Evolutionary conservation across 2,888 invertebrate species (phyloP).

Genomic region (Anagyrus pseudococci): DNA sequence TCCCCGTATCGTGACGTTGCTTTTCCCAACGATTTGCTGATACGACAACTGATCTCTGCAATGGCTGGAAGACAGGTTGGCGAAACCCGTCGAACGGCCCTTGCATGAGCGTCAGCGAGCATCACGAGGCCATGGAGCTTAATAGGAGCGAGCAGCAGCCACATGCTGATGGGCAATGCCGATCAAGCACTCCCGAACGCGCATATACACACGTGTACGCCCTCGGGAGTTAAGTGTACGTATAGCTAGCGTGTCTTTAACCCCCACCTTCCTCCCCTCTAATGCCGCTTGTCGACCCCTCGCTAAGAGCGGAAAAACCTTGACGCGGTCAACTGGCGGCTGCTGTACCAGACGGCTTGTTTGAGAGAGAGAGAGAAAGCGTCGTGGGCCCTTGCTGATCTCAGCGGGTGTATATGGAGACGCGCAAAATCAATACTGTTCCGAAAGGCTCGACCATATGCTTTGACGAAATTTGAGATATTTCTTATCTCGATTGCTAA

Average conservation of each 20-base stretch:
- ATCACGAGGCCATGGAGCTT: slow-evolving; percentile 34
- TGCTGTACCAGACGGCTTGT: slow-evolving; percentile 2
- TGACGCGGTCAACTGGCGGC: slow-evolving; percentile 38
- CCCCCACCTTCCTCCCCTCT: slow-evolving; percentile 40
- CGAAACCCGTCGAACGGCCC: slow-evolving; percentile 18
- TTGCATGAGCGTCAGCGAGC: not conserved
- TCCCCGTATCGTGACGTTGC: not conserved
- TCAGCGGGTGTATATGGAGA: not conserved
- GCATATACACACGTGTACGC: not conserved
- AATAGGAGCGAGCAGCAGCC: slow-evolving; percentile 59
- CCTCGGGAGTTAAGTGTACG: slow-evolving; percentile 58
- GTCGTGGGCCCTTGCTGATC: too few species aligned
- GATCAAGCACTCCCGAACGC: slow-evolving; percentile 53
- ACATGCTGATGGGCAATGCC: slow-evolving; percentile 61
- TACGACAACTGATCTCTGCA: not conserved
- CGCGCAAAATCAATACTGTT: slow-evolving; percentile 31
- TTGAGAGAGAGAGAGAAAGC: not conserved
- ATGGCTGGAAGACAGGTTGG: slow-evolving; percentile 23
- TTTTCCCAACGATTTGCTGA: not conserved
- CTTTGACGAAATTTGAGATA: slow-evolving; percentile 34
- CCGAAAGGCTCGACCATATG: slow-evolving; percentile 27
- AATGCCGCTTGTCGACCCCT: slow-evolving; percentile 36
- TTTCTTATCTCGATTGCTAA: slow-evolving; percentile 10
- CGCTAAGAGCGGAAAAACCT: slow-evolving; percentile 33
- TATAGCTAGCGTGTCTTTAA: slow-evolving; percentile 42